Base-by-base conservation (phyloP, 2,797 vertebrate genomes). In the Syngnathus acus region DNA sequence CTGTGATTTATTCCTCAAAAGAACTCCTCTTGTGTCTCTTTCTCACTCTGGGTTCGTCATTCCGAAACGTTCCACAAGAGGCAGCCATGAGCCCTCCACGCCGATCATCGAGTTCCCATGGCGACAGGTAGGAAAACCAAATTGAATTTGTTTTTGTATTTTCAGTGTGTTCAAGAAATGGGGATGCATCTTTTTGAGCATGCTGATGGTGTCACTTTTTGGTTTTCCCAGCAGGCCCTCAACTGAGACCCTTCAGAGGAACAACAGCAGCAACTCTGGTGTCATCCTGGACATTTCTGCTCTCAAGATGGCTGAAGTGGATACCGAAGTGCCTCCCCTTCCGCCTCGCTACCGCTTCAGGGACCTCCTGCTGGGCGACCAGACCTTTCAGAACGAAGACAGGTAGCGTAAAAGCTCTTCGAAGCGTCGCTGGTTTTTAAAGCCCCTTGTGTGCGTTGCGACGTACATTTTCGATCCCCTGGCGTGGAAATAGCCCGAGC, bases 281-380 rank as follows among this genome's bases (percentile, higher is more conserved):
- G 88, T 92, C 68, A 93, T 94, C 75, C 86, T 89, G 89, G 93
- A 95, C 89, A 91, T 94, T 82, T 88, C 91, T 7, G 65, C 92
- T 69, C 89, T 94, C 77, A 93, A 90, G 84, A 94, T 98, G 91
- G 93, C 89, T 3, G 94, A 96, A 51, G 89, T 94, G 89, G 95
- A 98, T 70, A 86, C 94, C 0, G 95, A 94, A 89, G 95, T 95
- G 73, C 91, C 95, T 75, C 95, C 95, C 6, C 86, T 98, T 72
- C 95, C 95, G 0, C 95, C 96, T 26, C 92, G 96, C 13, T 98
- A 96, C 87, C 94, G 95, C 69, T 95, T 98, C 88, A 92, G 96
- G 74, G 96, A 98, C 81, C 83, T 98, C 81, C 92, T 98, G 74
- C 86, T 98, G 68, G 96, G 95, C n/a, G 95, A 98, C 81, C 95